Evolutionary conservation across 1,140 invertebrate genomes (phyloP).

Genomic region (Centruroides vittatus): DNA sequence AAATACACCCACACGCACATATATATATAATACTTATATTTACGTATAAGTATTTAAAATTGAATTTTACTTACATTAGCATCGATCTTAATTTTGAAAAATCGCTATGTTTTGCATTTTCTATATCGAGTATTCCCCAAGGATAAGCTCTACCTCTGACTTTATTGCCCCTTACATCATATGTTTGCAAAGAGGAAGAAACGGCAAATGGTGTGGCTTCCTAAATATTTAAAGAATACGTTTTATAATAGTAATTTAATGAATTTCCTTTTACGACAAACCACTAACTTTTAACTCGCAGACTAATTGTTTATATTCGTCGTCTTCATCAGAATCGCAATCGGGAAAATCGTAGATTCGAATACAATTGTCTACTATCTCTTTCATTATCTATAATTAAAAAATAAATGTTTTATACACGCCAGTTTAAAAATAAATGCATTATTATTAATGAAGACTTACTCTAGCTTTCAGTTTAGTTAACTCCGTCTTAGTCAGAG

Average conservation of each 20-base stretch:
- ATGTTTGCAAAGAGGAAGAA: constrained; percentile 23
- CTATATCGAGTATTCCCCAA: constrained; percentile 47
- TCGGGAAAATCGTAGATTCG: constrained; percentile 45
- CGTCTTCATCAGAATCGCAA: constrained; percentile 31
- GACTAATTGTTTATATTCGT: constrained; percentile 30
- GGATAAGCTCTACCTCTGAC: constrained; percentile 40
- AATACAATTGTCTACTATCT: constrained; percentile 38
- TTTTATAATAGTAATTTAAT: not conserved
- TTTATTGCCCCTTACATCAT: constrained; percentile 28
- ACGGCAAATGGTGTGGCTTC: constrained; percentile 29
- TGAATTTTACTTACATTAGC: constrained; percentile 18
- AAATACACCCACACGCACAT: too few species aligned
- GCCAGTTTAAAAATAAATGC: too few species aligned
- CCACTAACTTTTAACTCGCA: constrained; percentile 16
- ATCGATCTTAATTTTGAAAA: constrained; percentile 44
- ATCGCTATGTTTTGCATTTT: constrained; percentile 47
- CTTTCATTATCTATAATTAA: constrained; percentile 21
- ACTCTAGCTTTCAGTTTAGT: constrained; percentile 65
- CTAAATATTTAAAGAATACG: constrained; percentile 16
- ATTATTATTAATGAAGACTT: not conserved
- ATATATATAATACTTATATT: too few species aligned
- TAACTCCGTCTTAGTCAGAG: constrained; percentile 88
- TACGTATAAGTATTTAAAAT: too few species aligned
- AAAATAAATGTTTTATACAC: too few species aligned
- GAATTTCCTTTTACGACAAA: too few species aligned